Evolutionary conservation across 2,888 invertebrate species (phyloP).

Genomic region (Sericinus montela): DNA sequence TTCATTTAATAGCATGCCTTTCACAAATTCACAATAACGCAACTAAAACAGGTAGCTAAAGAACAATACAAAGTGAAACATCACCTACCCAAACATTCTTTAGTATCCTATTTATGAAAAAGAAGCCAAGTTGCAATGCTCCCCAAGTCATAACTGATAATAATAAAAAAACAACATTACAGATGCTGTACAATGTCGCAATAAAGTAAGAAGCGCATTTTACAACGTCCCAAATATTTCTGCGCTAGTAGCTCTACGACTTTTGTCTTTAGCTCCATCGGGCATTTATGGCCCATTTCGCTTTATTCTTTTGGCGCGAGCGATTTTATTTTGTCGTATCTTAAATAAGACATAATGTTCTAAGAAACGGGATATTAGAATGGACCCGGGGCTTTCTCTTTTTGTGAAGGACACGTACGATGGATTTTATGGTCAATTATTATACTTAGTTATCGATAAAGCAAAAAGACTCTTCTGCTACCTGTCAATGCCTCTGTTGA

Average conservation of each 20-base stretch:
- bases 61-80: slow-evolving; percentile 13
- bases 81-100: slow-evolving; percentile 10
- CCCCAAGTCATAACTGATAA: slow-evolving; percentile 60
- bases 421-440: slow-evolving; percentile 75
- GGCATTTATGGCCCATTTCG: slow-evolving; percentile 67
- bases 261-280: slow-evolving; percentile 60
- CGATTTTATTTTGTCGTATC: slow-evolving; percentile 67
- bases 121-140: slow-evolving; percentile 67
- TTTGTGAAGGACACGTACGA: slow-evolving; percentile 68
- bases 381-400: slow-evolving; percentile 67
- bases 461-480: slow-evolving; percentile 42
- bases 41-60: slow-evolving; percentile 21
- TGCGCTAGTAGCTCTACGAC: slow-evolving; percentile 58
- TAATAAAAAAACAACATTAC: slow-evolving; percentile 43
- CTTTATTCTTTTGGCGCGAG: slow-evolving; percentile 61
- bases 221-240: slow-evolving; percentile 67
- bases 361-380: slow-evolving; percentile 73
- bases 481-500: slow-evolving; percentile 19
- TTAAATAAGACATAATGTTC: slow-evolving; percentile 78
- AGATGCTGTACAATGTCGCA: slow-evolving; percentile 64
- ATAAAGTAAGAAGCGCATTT: slow-evolving; percentile 62
- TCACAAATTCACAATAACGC: slow-evolving; percentile 30
- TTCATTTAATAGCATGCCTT: slow-evolving; percentile 11
- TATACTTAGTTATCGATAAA: slow-evolving; percentile 60
- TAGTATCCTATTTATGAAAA: slow-evolving; percentile 50